phyloP scores from a whole-genome alignment of 2,113 vertebrate species.

The Heterotis niloticus region DNA sequence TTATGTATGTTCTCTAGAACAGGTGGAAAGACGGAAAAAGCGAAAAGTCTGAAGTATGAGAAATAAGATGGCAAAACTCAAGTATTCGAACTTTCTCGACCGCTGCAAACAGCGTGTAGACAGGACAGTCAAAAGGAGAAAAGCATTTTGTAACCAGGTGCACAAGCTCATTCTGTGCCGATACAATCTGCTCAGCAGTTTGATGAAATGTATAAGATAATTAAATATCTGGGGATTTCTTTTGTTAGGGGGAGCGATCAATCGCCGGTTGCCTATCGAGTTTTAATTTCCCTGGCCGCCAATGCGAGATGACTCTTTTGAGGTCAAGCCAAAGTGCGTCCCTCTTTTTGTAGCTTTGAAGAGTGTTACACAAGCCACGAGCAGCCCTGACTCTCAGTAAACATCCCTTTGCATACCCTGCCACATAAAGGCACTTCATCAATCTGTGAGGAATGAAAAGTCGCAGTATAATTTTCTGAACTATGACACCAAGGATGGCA shows the following conservation, averaged over 20 bases:
- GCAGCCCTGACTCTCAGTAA: not conserved
- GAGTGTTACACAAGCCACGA: not conserved
- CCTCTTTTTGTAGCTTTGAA: constrained; percentile 14
- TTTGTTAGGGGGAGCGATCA: constrained; percentile 25
- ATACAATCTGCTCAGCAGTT: constrained; percentile 17
- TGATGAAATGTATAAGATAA: constrained; percentile 23
- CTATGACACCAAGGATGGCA: not conserved
- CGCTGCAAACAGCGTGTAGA: not conserved
- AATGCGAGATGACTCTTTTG: constrained; percentile 18
- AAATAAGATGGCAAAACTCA: too few relatives aligned
- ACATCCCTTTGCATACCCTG: constrained; percentile 13
- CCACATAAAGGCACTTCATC: not conserved
- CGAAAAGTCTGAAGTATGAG: not conserved
- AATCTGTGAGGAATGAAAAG: not conserved
- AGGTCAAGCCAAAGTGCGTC: constrained; percentile 24
- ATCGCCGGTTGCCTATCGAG: constrained; percentile 23
- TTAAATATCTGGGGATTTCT: constrained; percentile 22
- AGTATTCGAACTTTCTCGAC: not conserved
- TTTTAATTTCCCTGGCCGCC: constrained; percentile 29
- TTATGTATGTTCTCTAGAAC: not conserved
- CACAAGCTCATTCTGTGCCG: not conserved
- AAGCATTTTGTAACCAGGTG: constrained; percentile 21
- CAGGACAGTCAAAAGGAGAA: not conserved
- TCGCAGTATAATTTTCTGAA: not conserved
- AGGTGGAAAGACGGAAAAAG: not conserved